Evolutionary conservation across 1,140 invertebrate genomes (phyloP), one percentile per base, ranked within the genome.

Genomic region (Drosophila ogumai): DNA sequence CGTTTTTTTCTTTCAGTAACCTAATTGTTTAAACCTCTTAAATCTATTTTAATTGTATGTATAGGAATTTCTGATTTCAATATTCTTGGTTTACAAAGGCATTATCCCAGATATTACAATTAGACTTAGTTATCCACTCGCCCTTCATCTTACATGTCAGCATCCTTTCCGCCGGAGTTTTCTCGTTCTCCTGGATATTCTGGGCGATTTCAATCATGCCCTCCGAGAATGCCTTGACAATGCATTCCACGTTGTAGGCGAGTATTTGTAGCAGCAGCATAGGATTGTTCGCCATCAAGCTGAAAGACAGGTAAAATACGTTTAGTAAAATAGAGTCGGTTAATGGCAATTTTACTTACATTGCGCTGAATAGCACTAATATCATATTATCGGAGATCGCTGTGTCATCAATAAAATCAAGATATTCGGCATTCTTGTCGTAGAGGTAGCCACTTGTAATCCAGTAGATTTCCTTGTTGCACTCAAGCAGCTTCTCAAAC

Each of bases 371-470:
- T 55, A 92, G 88, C 75, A 92, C 91, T 79, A 91, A 92, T 81
- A 92, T 92, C 91, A 92, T 92, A 81, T 92, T 92, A 74, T 92
- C 91, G 49, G 91, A 91, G 75, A 92, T 81, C 68, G 91, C 84
- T 56, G 86, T 88, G 57, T 92, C 91, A 66, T 91, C 91, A 79
- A 92, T 92, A 75, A 92, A 92, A 75, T 92, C 88, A 68, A 92
- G 81, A 81, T 92, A 92, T 78, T 92, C 91, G 78, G 85, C 87
- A 73, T 91, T 92, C 46, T 92, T 92, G 66, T 92, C 86, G 60
- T 92, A 91, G 28, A 92, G 86, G 56, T 81, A 90, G 25, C 91
- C 91, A 65, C 88, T 92, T 40, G 91, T 90, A 47, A 92, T 90
- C 91, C 91, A 92, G 75, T 91, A 92, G 36, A 91, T 91, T 64